Evolutionary conservation across 2,888 invertebrate genomes (phyloP), one percentile per base, ranked within the genome.

Genomic region (Leptopterna dolabrata): DNA sequence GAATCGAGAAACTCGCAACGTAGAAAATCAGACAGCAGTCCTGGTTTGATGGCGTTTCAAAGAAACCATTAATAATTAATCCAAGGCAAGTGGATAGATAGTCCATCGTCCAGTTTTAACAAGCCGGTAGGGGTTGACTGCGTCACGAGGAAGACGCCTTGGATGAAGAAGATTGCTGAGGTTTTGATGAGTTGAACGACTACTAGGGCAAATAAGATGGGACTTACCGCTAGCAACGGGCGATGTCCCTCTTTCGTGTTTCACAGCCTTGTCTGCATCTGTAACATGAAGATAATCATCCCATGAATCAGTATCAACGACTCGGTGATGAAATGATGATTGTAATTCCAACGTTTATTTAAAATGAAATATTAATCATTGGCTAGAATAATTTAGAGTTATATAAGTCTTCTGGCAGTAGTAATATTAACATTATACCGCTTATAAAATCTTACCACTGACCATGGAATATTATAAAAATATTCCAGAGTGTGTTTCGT

Each of bases 11-110:
- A 73, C 71, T 76, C 45, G 73, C 63, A 47, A 70, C 83, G 76
- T 85, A 76, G 85, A 85, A 85, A 85, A 71, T 85, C 71, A 76
- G n/a, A 51, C 45, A 36, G 27, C 16, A 1, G 30, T 47, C 47
- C 76, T 13, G 71, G 83, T 85, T 19, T 19, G 36, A 55, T 51
- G 81, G 71, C 55, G 51, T 85, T 85, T 85, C 85, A 45, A 36
- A 76, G 85, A 85, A 85, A 27, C 73, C 85, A 85, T 85, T 85
- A 85, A 85, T 85, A 85, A 85, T 85, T 85, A 85, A 85, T 85
- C 73, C 85, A 71, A 29, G 43, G 70, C 6, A 55, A 27, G 16
- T 51, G 41, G 36, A 73, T 30, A 4, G 16, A 6, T n/a, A n/a
- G n/a, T 55, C 55, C 55, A 55, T 11, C 2, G 73, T n/a, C 73